Conservation (phyloP, 2,113 vertebrate genomes). For the Aldabrachelys gigantea region DNA sequence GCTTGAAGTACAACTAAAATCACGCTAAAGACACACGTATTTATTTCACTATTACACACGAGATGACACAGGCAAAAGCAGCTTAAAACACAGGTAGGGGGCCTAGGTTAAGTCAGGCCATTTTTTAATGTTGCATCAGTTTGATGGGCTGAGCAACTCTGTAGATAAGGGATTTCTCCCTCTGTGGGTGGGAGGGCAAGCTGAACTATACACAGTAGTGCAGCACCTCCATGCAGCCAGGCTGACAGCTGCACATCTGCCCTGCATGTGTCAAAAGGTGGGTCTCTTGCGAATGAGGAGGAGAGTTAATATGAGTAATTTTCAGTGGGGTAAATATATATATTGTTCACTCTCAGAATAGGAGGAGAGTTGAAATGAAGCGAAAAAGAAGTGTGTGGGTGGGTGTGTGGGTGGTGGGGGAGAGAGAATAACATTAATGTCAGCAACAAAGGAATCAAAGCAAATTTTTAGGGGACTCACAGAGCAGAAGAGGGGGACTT, state of each 20-base stretch:
- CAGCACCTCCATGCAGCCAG: neutral
- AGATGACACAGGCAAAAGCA: constrained; percentile 4
- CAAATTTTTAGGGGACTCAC: neutral
- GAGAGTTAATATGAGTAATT: accelerated
- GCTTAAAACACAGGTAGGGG: constrained; percentile 32
- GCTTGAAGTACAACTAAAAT: constrained; percentile 8
- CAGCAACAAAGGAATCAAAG: neutral
- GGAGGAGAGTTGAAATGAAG: neutral
- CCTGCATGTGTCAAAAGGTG: neutral
- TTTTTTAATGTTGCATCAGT: neutral
- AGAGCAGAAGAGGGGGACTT: neutral
- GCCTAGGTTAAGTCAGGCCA: neutral
- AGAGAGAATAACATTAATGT: neutral
- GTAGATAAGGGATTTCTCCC: neutral
- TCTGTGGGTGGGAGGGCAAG: accelerated
- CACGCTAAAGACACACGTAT: constrained; percentile 35
- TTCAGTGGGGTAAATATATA: too few relatives aligned
- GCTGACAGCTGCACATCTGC: accelerated
- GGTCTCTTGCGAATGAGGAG: neutral
- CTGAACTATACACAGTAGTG: neutral
- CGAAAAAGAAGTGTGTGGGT: neutral
- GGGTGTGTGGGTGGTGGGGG: too few relatives aligned
- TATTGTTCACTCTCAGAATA: neutral
- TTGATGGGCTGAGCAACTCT: neutral
- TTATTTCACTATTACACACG: constrained; percentile 44